A percentile compares a stretch with the other conserved stretches of the same genome.
These are phyloP conservation scores for Centruroides vittatus DNA, from an alignment of 1,140 invertebrate species.

Conservation along the genomic window DNA sequence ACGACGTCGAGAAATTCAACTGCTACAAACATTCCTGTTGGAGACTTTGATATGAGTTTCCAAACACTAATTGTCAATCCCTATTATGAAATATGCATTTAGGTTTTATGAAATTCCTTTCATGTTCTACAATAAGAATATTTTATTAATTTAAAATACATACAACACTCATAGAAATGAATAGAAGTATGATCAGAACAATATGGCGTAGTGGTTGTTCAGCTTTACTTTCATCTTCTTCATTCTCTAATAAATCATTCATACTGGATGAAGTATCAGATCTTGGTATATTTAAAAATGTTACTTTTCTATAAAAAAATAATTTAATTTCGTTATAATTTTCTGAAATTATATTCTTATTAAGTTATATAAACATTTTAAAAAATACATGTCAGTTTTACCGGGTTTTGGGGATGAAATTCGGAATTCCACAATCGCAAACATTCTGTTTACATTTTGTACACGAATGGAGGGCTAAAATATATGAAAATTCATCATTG, in stretches of 20 bases:
- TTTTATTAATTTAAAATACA: no score
- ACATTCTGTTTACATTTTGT: no score
- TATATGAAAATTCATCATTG: no score
- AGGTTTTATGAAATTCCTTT: no score
- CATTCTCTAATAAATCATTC: constrained; percentile 41
- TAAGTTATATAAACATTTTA: background rate
- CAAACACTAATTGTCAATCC: constrained; percentile 63
- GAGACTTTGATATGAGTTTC: constrained; percentile 66
- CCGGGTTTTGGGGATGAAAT: no score
- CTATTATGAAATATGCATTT: background rate
- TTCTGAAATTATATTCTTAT: background rate
- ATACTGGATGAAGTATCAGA: background rate
- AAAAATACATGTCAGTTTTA: no score
- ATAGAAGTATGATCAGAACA: constrained; percentile 59
- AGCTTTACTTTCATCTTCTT: no score
- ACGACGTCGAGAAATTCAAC: constrained; percentile 78
- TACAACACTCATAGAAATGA: constrained; percentile 75
- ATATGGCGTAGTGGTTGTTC: constrained; percentile 46
- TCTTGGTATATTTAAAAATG: constrained; percentile 18
- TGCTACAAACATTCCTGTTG: constrained; percentile 79
- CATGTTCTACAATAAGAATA: no score
- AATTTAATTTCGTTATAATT: no score
- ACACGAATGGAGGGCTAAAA: no score
- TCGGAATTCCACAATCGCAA: no score
- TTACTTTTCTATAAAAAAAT: constrained; percentile 1